Conservation (phyloP, 2,797 vertebrate species). For the Oryzias dopingdopingensis region DNA sequence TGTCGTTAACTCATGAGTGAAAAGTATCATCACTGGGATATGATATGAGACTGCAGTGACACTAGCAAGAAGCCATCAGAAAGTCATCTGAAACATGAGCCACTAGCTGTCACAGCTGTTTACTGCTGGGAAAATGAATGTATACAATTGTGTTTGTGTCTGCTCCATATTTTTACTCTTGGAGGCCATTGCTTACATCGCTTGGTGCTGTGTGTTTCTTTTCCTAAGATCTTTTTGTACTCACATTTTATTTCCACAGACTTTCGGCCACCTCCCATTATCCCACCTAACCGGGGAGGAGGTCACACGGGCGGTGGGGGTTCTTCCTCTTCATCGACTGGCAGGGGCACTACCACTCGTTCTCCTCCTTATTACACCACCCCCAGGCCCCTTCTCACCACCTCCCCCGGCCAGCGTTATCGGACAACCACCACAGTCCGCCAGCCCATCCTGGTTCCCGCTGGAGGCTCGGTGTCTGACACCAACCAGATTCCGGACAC, state of each 20-base stretch:
- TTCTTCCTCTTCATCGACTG: conserved; percentile 66
- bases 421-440: conserved; percentile 81
- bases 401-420: conserved; percentile 82
- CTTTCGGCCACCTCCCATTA: conserved; percentile 64
- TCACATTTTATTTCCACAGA: conserved; percentile 39
- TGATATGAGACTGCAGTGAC: conserved; percentile 13
- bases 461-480: conserved; percentile 65
- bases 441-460: conserved; percentile 56
- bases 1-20: conserved; percentile 1
- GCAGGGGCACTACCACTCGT: conserved; percentile 73
- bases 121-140: conserved; percentile 32
- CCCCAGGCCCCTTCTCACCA: conserved; percentile 75
- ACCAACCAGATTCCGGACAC: conserved; percentile 77
- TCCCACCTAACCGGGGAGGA: conserved; percentile 61
- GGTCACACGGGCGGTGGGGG: conserved; percentile 49
- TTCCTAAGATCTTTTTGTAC: conserved; percentile 4
- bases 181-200: conserved; percentile 8
- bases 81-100: conserved; percentile 54
- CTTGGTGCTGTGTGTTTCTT: not conserved
- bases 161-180: conserved; percentile 19
- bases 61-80: conserved; percentile 22
- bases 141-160: conserved; percentile 18
- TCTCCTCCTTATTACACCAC: conserved; percentile 79
- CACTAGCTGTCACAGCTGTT: conserved; percentile 37
- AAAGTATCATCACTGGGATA: not conserved